Conservation (phyloP, 2,888 invertebrate species). For the Xanthorhoe designata region DNA sequence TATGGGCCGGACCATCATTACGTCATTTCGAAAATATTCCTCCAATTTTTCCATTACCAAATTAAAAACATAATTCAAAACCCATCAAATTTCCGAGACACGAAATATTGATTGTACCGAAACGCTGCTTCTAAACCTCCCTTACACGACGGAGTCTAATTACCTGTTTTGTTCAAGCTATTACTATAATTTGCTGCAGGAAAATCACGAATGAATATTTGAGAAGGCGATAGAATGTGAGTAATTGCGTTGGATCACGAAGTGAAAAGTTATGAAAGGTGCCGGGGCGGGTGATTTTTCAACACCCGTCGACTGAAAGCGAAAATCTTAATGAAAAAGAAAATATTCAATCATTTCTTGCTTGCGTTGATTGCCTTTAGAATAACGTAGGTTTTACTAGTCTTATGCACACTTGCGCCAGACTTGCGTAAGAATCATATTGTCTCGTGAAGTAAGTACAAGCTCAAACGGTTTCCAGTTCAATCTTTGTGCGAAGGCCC, state of each 20-base stretch:
- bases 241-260: constrained; percentile 84
- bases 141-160: constrained; percentile 69
- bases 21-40: constrained; percentile 29
- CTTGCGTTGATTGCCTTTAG: constrained; percentile 49
- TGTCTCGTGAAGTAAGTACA: background rate
- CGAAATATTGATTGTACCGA: constrained; percentile 47
- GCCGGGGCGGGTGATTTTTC: constrained; percentile 79
- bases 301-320: constrained; percentile 68
- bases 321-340: constrained; percentile 81
- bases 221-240: constrained; percentile 84
- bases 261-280: constrained; percentile 86
- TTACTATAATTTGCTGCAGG: constrained; percentile 82
- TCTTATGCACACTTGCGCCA: constrained; percentile 15
- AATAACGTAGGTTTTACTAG: constrained; percentile 9
- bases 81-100: constrained; percentile 53
- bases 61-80: constrained; percentile 61
- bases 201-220: constrained; percentile 84
- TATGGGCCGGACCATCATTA: constrained; percentile 25
- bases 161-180: constrained; percentile 78
- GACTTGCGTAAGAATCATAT: constrained; percentile 8
- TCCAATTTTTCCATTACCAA: constrained; percentile 55
- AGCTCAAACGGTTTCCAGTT: background rate
- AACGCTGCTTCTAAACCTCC: constrained; percentile 59
- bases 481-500: constrained; percentile 7
- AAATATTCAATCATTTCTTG: constrained; percentile 72